Evolutionary conservation across 2,113 vertebrate genomes (phyloP), one percentile per base, ranked within the genome.

Genomic region (Excalfactoria chinensis): DNA sequence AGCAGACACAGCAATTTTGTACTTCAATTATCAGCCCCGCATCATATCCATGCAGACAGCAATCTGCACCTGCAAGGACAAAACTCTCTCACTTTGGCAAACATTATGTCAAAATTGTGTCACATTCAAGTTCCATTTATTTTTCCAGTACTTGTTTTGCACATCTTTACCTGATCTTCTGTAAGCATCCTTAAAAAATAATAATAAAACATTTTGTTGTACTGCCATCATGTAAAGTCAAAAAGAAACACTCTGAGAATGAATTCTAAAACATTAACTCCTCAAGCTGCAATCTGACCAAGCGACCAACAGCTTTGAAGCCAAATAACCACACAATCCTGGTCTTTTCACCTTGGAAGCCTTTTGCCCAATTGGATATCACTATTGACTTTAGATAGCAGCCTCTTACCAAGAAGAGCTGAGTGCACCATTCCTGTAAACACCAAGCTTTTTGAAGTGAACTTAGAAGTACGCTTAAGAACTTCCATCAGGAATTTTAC

Each of bases 321-420:
- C 30, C 58, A 62, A 75, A 37, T 11, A 67, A 70, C 6, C 13
- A 17, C 48, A 82, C 21, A 18, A 9, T 30, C 41, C 11, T 30
- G 58, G 35, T 10, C 35, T 88, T 76, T 34, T 60, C 13, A 44
- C 10, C 72, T 46, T 32, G 5, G 13, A 21, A 15, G 13, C 20
- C 28, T n/a, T 49, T 41, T 37, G 44, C 3, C 1, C 23, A 60
- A 18, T 58, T 58, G 23, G 23, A 37, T 72, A 72, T 16, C 4
- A 8, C 30, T 34, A n/a, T 0, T 44, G 58, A 75, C 28, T 70
- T 85, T 23, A 19, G 71, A 48, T 0, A 67, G 13, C 0, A 28
- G 30, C 6, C 4, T 7, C 13, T 49, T 89, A 25, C 32, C 48
- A 69, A 43, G 41, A 32, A 6, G 3, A 28, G 22, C 1, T 72